A percentile compares a stretch with the other conserved stretches of the same genome.
These are phyloP conservation scores for Hyposmocoma kahamanoa DNA, from an alignment of 1,140 invertebrate species.

Conservation along the genomic window DNA sequence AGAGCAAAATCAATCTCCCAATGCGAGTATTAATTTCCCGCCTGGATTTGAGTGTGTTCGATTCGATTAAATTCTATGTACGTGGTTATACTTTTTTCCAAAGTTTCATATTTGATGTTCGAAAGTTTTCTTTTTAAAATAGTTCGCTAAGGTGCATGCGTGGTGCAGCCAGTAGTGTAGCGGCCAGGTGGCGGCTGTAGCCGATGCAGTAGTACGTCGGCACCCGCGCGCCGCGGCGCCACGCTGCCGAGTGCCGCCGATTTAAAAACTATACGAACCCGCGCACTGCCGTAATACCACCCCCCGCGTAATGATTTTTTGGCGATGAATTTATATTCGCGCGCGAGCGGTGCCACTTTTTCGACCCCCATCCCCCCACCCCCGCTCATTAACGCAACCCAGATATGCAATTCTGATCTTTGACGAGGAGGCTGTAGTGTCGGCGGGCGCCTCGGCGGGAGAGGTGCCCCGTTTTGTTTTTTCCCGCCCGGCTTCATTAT, in stretches of 20 bases:
- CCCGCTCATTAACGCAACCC: constrained; percentile 73
- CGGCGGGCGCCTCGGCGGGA: constrained; percentile 68
- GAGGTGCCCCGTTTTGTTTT: constrained; percentile 70
- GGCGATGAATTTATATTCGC: constrained; percentile 76
- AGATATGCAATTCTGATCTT: constrained; percentile 76
- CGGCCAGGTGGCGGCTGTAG: constrained; percentile 18
- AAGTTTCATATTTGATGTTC: not conserved
- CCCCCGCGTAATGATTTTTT: constrained; percentile 76
- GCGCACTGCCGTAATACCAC: constrained; percentile 70
- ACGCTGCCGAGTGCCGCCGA: constrained; percentile 56
- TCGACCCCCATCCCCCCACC: constrained; percentile 56
- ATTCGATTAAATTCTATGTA: too few species aligned
- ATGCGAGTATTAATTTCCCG: constrained; percentile 28
- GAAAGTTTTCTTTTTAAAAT: constrained; percentile 32
- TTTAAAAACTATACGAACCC: constrained; percentile 71
- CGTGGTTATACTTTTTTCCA: too few species aligned
- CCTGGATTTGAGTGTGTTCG: constrained; percentile 9
- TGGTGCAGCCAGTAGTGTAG: constrained; percentile 40
- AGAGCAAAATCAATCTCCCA: constrained; percentile 40
- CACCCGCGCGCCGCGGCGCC: constrained; percentile 46
- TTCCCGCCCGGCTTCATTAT: constrained; percentile 71
- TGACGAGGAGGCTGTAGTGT: constrained; percentile 74
- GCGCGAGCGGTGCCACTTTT: constrained; percentile 71
- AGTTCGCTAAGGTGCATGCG: constrained; percentile 39
- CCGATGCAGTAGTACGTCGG: constrained; percentile 36